A percentile compares a stretch with the other conserved stretches of the same genome.
Conservation (phyloP, 2,797 vertebrate genomes). For the Chaetophractus vellerosus region DNA sequence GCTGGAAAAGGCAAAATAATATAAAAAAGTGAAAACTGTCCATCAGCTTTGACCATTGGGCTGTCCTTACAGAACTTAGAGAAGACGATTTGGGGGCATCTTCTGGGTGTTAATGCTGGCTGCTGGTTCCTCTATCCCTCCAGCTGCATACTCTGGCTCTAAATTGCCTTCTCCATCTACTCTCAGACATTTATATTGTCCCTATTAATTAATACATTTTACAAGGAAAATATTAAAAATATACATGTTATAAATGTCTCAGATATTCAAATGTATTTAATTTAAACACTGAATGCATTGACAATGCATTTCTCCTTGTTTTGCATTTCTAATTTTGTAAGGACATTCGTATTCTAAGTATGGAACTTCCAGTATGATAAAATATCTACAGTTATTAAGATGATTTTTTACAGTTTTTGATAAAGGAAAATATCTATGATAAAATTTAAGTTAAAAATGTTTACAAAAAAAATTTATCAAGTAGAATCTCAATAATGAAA, state of each 20-base stretch:
- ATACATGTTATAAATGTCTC: background rate
- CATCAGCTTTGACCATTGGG: background rate
- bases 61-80: background rate
- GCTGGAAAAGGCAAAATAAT: background rate
- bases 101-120: background rate
- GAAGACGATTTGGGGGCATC: too few species aligned
- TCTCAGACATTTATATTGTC: background rate
- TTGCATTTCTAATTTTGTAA: background rate
- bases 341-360: background rate
- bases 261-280: background rate
- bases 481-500: background rate
- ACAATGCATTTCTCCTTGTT: background rate
- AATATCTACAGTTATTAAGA: background rate
- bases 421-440: background rate
- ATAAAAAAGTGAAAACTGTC: background rate
- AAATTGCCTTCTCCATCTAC: background rate
- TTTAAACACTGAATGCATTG: background rate
- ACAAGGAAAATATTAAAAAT: background rate
- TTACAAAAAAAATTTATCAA: background rate
- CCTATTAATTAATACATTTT: background rate
- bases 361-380: background rate
- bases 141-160: background rate
- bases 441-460: conserved; percentile 3
- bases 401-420: background rate
- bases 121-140: background rate